Evolutionary conservation across 2,113 vertebrate genomes (phyloP), one percentile per base, ranked within the genome.

Genomic region (Daubentonia madagascariensis): DNA sequence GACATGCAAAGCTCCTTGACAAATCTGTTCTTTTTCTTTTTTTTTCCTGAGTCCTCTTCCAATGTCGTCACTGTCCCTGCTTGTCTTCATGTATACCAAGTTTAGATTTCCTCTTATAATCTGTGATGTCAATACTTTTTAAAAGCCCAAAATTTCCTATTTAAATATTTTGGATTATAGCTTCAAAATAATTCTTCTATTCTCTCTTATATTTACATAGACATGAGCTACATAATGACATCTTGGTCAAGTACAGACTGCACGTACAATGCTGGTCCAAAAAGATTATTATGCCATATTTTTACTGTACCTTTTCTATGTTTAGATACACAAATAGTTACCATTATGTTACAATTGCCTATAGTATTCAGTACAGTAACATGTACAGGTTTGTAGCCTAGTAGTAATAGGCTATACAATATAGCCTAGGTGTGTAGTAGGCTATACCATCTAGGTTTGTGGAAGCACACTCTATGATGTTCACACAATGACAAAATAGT

Each of bases 261-360:
- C 13, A 45, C 2, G 16, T 4, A 30, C 14, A 1, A 30, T 30
- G 25, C 25, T 28, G 72, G 6, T 45, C 6, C 40, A 0, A 0
- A 45, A 30, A 30, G 72, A 17, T 45, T 30, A 30, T 16, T 30
- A 30, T 16, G 30, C 12, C 3, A 16, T 17, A 45, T 45, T 45
- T 73, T 30, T 45, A 30, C 25, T 45, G 6, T 75, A 28, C 25
- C 25, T 45, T 45, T 45, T 30, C 43, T 30, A 75, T 45, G 7
- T 30, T 4, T 17, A 45, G 72, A 30, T 30, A 45, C 72, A 75
- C 40, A 75, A 17, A 45, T 45, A 8, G 13, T 45, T 75, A 6
- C 40, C 43, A 28, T 8, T 28, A 3, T 13, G 25, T 28, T 13
- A 13, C 40, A 16, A 28, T 43, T 16, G 12, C 70, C 40, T 45